phyloP scores from a whole-genome alignment of 1,140 invertebrate species.

The Teleopsis dalmanni region DNA sequence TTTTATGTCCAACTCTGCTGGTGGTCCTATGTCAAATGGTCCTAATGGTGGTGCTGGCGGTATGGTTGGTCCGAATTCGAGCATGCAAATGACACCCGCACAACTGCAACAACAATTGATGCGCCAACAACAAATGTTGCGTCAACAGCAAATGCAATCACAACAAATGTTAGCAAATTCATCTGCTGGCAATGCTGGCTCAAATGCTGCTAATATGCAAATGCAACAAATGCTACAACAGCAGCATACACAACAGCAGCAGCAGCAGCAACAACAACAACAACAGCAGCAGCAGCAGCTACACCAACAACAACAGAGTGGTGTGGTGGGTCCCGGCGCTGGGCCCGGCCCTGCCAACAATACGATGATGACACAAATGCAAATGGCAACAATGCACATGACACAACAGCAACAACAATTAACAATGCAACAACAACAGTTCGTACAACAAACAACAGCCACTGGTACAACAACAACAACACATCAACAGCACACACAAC shows the following conservation, averaged over 20 bases:
- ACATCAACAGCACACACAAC: slow-evolving; percentile 34
- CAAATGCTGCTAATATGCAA: slow-evolving; percentile 33
- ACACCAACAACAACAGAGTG: slow-evolving; percentile 16
- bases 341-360: slow-evolving; percentile 39
- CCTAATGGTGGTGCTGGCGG: slow-evolving; percentile 22
- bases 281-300: no score
- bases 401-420: slow-evolving; percentile 55
- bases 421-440: slow-evolving; percentile 49
- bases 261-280: slow-evolving; percentile 10
- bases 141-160: slow-evolving; percentile 15
- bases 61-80: slow-evolving; percentile 30
- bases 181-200: slow-evolving; percentile 19
- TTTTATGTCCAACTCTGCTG: slow-evolving; percentile 37
- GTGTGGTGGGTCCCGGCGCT: slow-evolving; percentile 25
- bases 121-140: slow-evolving; percentile 28
- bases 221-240: slow-evolving; percentile 24
- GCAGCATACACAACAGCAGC: slow-evolving; percentile 19
- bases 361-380: slow-evolving; percentile 42
- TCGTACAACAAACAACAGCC: slow-evolving; percentile 30
- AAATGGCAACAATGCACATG: slow-evolving; percentile 60
- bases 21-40: slow-evolving; percentile 20
- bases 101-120: slow-evolving; percentile 47
- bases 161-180: slow-evolving; percentile 4
- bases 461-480: slow-evolving; percentile 31
- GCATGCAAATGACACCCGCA: slow-evolving; percentile 51